phyloP scores from a whole-genome alignment of 2,797 vertebrate species.

The Catharus ustulatus region DNA sequence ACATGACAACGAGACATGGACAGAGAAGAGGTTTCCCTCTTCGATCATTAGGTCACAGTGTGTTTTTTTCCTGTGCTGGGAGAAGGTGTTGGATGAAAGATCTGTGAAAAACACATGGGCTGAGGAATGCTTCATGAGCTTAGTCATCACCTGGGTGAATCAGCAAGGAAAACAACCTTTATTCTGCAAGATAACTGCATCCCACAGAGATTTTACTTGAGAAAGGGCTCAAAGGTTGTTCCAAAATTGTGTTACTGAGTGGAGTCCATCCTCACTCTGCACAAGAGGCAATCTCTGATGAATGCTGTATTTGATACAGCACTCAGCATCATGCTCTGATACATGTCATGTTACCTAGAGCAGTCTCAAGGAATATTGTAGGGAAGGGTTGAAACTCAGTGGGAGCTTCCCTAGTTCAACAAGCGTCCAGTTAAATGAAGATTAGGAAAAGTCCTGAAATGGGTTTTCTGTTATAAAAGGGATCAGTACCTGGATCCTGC shows the following conservation, averaged over 20 bases:
- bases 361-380: neutral
- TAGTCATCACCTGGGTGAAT: neutral
- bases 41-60: accelerated
- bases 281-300: neutral
- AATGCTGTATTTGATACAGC: neutral
- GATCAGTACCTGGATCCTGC: neutral
- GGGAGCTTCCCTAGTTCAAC: neutral
- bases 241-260: neutral
- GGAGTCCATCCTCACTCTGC: neutral
- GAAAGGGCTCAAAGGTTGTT: neutral
- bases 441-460: neutral
- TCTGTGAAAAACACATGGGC: neutral
- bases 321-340: neutral
- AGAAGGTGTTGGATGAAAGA: neutral
- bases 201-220: neutral
- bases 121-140: neutral
- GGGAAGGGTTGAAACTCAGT: neutral
- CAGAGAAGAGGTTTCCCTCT: neutral
- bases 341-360: neutral
- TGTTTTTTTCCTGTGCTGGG: neutral
- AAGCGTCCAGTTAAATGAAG: neutral
- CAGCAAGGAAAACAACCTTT: neutral
- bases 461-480: neutral
- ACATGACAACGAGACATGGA: accelerated
- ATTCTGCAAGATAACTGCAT: neutral